Conservation (phyloP, 2,797 vertebrate genomes). For the Dendrocincla tyrannina region DNA sequence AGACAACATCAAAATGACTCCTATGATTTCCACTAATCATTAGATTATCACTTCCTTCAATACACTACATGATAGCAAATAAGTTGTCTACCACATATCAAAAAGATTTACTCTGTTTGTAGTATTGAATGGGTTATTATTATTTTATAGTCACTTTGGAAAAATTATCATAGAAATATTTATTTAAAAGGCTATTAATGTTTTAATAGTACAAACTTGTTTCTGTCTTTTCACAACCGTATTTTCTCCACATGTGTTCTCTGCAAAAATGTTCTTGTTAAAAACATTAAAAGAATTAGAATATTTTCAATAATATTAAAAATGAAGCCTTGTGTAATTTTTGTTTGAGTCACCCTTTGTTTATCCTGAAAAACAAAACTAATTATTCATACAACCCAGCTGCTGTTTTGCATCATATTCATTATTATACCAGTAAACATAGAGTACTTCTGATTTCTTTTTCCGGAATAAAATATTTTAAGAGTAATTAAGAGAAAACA, state of each 20-base stretch:
- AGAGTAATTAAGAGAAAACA: neutral
- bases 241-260: neutral
- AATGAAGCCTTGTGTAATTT: neutral
- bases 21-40: neutral
- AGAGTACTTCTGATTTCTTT: neutral
- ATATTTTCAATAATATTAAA: neutral
- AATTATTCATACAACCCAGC: neutral
- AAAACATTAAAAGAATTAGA: neutral
- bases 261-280: neutral
- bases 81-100: neutral
- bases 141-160: neutral
- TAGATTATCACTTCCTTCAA: neutral
- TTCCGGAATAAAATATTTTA: neutral
- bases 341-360: neutral
- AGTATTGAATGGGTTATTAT: neutral
- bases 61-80: neutral
- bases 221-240: neutral
- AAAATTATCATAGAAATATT: neutral
- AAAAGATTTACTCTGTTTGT: neutral
- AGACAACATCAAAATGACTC: neutral
- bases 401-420: neutral
- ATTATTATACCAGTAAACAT: neutral
- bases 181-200: neutral
- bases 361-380: neutral
- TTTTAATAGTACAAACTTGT: neutral